Conservation (phyloP, 2,797 vertebrate species). For the Protonibea diacanthus region DNA sequence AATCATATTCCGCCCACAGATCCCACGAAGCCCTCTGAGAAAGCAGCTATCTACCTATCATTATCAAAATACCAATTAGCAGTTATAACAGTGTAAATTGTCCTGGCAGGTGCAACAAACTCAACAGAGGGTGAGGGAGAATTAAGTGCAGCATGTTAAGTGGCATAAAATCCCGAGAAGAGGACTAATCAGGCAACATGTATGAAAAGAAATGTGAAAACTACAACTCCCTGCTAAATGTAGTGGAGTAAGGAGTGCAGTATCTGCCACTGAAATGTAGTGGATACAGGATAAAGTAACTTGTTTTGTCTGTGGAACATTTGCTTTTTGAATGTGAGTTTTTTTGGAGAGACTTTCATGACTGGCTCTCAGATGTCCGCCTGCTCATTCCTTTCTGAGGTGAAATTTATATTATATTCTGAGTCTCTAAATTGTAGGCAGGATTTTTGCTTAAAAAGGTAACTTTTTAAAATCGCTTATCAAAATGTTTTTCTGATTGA, state of each 20-base stretch:
- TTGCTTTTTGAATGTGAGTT: too few species aligned
- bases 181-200: not conserved
- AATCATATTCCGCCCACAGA: not conserved
- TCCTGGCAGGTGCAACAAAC: not conserved
- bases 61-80: not conserved
- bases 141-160: not conserved
- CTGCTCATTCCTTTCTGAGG: too few species aligned
- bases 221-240: not conserved
- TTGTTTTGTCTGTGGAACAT: too few species aligned
- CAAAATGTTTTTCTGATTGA: too few species aligned
- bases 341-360: too few species aligned
- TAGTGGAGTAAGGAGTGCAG: not conserved
- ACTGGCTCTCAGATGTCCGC: too few species aligned
- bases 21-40: not conserved
- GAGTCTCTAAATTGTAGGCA: too few species aligned
- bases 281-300: too few species aligned
- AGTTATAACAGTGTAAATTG: not conserved
- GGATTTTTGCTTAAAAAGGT: too few species aligned
- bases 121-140: not conserved
- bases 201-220: not conserved
- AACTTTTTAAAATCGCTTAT: too few species aligned
- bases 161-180: not conserved
- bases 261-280: not conserved
- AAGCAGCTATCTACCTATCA: not conserved
- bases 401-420: too few species aligned